These are phyloP conservation scores for Scylla paramamosain DNA, from an alignment of 1,140 invertebrate species.

Conservation along the genomic window DNA sequence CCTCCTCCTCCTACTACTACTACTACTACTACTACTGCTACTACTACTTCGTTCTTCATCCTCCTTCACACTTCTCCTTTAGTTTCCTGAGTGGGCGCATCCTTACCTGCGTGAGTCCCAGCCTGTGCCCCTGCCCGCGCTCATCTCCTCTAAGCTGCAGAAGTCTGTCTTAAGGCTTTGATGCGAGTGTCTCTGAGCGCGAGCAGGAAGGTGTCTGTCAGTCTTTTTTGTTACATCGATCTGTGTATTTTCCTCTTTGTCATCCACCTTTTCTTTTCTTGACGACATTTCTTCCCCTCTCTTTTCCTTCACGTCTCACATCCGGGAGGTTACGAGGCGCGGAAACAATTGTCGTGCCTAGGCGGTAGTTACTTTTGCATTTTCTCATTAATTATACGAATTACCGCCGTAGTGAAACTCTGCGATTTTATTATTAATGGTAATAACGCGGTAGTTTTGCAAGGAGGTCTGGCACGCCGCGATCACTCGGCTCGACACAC, in stretches of 20 bases:
- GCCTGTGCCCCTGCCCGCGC: background rate
- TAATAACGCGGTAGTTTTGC: background rate
- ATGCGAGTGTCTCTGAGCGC: background rate
- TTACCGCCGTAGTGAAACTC: background rate
- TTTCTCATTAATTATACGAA: background rate
- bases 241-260: background rate
- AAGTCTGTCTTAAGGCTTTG: background rate
- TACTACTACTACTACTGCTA: too few relatives aligned
- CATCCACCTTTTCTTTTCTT: background rate
- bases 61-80: too few relatives aligned
- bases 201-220: background rate
- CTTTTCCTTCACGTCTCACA: background rate
- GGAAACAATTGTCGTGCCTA: background rate
- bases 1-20: too few relatives aligned
- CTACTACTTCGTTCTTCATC: too few relatives aligned
- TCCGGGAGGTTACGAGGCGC: background rate
- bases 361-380: background rate
- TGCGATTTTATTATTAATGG: slow-evolving; percentile 13
- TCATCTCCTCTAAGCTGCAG: background rate
- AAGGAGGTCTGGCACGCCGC: background rate
- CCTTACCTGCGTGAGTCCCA: background rate
- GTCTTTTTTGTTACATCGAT: background rate
- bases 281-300: background rate
- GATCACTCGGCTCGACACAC: background rate
- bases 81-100: background rate